These are phyloP conservation scores for Drosophila guanche DNA, from an alignment of 1,140 invertebrate genomes.

Conservation along the genomic window DNA sequence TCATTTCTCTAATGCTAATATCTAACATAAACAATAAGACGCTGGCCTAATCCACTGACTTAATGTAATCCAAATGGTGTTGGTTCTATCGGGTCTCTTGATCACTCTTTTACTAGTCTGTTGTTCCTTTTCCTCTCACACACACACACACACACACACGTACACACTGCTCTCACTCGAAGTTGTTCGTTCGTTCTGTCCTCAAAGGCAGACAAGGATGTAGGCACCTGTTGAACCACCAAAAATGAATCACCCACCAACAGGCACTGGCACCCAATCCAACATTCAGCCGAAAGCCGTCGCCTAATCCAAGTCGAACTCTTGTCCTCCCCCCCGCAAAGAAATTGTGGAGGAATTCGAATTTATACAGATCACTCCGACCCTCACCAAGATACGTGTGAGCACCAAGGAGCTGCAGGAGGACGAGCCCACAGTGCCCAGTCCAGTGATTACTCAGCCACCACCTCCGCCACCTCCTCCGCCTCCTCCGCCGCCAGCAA, in stretches of 20 bases:
- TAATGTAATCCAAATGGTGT: slow-evolving; percentile 53
- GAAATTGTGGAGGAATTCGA: slow-evolving; percentile 85
- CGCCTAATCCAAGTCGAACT: slow-evolving; percentile 36
- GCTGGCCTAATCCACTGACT: slow-evolving; percentile 50
- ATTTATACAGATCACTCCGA: slow-evolving; percentile 92
- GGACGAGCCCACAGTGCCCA: slow-evolving; percentile 7
- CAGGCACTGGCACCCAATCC: slow-evolving; percentile 39
- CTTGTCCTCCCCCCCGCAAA: slow-evolving; percentile 35
- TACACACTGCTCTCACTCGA: slow-evolving; percentile 42
- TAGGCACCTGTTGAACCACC: slow-evolving; percentile 19
- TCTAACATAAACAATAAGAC: slow-evolving; percentile 32
- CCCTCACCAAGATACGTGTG: slow-evolving; percentile 90
- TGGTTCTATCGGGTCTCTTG: slow-evolving; percentile 49
- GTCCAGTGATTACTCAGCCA: slow-evolving; percentile 1
- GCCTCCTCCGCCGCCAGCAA: slow-evolving; percentile 7
- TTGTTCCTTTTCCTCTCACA: slow-evolving; percentile 12
- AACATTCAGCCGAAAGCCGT: slow-evolving; percentile 8
- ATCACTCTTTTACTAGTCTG: slow-evolving; percentile 19
- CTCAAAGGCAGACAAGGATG: slow-evolving; percentile 6
- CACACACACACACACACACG: slow-evolving; percentile 34
- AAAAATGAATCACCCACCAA: slow-evolving; percentile 33
- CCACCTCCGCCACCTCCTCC: slow-evolving; percentile 9
- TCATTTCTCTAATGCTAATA: slow-evolving; percentile 1
- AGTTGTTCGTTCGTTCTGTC: slow-evolving; percentile 42
- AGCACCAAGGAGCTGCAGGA: slow-evolving; percentile 86